Evolutionary conservation across 2,888 invertebrate genomes (phyloP), one percentile per base, ranked within the genome.

Genomic region (Stenoptilia bipunctidactyla): DNA sequence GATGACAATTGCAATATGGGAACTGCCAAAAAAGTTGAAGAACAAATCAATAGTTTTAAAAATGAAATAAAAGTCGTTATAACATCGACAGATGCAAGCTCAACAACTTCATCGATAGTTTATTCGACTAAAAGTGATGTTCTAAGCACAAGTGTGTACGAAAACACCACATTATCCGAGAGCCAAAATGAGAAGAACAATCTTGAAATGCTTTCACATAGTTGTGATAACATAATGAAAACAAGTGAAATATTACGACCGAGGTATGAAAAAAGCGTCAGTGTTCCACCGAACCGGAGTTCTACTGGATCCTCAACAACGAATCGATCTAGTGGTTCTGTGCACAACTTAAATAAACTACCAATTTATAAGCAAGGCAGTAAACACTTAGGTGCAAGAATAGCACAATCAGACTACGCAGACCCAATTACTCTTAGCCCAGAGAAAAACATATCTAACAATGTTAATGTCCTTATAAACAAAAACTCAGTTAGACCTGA

Each of bases 371-470:
- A 90, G 59, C 92, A 91, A 68, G 92, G 93, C 9, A 93, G 94
- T 50, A 91, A 92, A 49, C 87, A 90, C 44, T 87, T 94, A 49
- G 95, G 95, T 0, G 95, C 94, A 33, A 89, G 95, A 47, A 93
- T 96, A 61, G 96, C 96, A 1, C 90, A 92, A 51, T 90, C 92
- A 0, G 94, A 95, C 61, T 95, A 95, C 55, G 92, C 91, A 0
- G 93, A 94, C 63, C 94, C 94, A 0, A 88, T 89, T 38, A 88
- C 90, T 13, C 74, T 93, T 13, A 87, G 87, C 34, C 66, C 49
- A 33, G 77, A 80, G 43, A 76, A 68, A 51, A 74, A 84, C 3
- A 69, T 80, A 9, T 55, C 70, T 34, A 82, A 72, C 58, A 89
- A 60, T 77, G 85, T 60, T 62, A 91, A 74, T 83, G 86, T 73